These are phyloP conservation scores for Drosophila hydei DNA, from an alignment of 1,140 invertebrate genomes.

Conservation along the genomic window DNA sequence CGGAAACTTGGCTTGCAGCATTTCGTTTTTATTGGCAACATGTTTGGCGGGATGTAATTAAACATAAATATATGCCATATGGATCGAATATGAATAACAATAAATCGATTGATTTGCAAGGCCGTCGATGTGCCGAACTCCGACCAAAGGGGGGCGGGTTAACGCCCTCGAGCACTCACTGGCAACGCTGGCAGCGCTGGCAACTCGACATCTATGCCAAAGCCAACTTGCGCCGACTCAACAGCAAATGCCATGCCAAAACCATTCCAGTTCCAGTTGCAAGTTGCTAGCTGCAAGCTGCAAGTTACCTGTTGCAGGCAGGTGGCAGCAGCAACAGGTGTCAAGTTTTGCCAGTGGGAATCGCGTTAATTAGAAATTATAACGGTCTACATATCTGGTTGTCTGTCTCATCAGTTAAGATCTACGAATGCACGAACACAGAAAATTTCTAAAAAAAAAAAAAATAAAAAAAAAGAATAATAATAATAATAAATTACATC, in stretches of 20 bases:
- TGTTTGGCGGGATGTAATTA: conserved; percentile 53
- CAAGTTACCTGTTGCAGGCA: neutral
- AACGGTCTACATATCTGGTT: conserved; percentile 41
- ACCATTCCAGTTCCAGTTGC: conserved; percentile 28
- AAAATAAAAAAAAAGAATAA: neutral
- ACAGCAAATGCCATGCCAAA: neutral
- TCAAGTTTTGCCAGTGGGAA: conserved; percentile 47
- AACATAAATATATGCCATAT: conserved; percentile 17
- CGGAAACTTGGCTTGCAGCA: conserved; percentile 42
- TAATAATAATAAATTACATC: conserved; percentile 3
- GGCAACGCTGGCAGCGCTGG: neutral
- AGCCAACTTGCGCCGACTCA: neutral
- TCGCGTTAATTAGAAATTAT: conserved; percentile 61
- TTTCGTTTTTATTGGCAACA: conserved; percentile 79
- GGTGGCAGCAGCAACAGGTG: conserved; percentile 39
- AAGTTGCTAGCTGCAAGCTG: conserved; percentile 1
- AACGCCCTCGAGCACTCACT: neutral
- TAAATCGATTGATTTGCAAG: conserved; percentile 14
- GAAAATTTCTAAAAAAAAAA: conserved; percentile 1
- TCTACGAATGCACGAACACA: conserved; percentile 19
- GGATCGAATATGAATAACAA: no score
- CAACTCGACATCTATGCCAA: neutral
- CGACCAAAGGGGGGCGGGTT: neutral
- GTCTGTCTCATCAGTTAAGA: conserved; percentile 34
- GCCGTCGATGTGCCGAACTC: conserved; percentile 25